Base-by-base conservation (phyloP, 2,888 invertebrate genomes). In the Gryllus longicercus region DNA sequence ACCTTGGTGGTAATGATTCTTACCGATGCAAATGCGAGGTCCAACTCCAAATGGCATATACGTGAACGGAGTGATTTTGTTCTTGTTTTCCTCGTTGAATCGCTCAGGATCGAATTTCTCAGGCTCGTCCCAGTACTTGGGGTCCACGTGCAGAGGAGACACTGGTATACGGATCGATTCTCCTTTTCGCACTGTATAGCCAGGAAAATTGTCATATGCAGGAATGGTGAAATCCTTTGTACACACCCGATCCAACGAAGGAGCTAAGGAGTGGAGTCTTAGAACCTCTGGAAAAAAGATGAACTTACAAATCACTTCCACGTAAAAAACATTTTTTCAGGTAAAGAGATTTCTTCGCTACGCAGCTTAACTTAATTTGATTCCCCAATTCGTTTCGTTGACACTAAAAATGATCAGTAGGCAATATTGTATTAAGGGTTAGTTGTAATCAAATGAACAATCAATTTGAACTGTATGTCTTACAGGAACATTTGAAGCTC, bases 41-140 rank as follows among this genome's bases (percentile, higher is more conserved):
- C 84, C 84, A 12, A 79, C 49, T 50, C 84, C 84, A 81, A 84
- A 84, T 2, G 85, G 84, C 12, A 84, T 23, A 78, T 83, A 85
- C 10, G 83, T 81, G 79, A 83, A 84, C 0, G 84, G 83, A 79
- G 81, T 82, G n/a, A 83, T 81, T 23, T 82, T 81, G 8, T 80
- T 14, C 12, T 63, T 63, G 63, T 87, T 87, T 79, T 88, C 88
- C 0, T 87, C 86, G 0, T 86, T 86, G 83, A 89, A 89, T 77
- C 88, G 84, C 38, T 89, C 88, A 0, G 91, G 91, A 84, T 91
- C 89, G 79, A 91, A 92, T 84, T 89, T 89, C 0, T 85, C 83
- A 0, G 91, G 86, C 38, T 86, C 84, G 5, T 85, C 84, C 80
- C 84, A 86, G 82, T 84, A 84, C 63, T 85, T 83, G 2, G 83